A percentile compares a stretch with the other conserved stretches of the same genome.
Conservation (phyloP, 2,113 vertebrate genomes). For the Mirza zaza region DNA sequence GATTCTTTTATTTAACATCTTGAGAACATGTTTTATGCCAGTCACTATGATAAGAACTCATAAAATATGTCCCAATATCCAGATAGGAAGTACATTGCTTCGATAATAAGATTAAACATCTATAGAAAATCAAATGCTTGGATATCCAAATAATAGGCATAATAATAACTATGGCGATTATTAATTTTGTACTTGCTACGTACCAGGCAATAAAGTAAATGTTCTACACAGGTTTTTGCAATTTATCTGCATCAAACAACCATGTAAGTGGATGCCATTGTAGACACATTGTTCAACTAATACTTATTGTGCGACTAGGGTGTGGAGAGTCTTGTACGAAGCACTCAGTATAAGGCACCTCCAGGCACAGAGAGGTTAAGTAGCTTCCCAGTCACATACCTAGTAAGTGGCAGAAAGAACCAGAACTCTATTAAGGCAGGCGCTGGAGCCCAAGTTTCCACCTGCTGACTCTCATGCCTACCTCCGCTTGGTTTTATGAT, state of each 20-base stretch:
- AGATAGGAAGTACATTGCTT: not conserved
- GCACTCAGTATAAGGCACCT: not conserved
- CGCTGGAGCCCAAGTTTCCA: not conserved
- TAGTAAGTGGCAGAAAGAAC: not conserved
- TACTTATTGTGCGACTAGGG: not conserved
- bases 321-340: not conserved
- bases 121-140: not conserved
- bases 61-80: conserved; percentile 9
- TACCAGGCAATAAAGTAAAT: not conserved
- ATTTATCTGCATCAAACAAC: not conserved
- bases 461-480: not conserved
- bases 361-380: not conserved
- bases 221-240: not conserved
- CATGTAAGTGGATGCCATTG: not conserved
- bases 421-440: not conserved
- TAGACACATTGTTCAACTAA: not conserved
- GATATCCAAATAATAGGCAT: not conserved
- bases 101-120: conserved; percentile 20
- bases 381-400: not conserved
- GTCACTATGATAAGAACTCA: conserved; percentile 28
- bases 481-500: not conserved
- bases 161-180: not conserved
- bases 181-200: not conserved
- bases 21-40: conserved; percentile 39
- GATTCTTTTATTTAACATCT: conserved; percentile 38